These are phyloP conservation scores for Pomatorhinus ruficollis DNA, from an alignment of 2,113 vertebrate genomes.

Conservation along the genomic window DNA sequence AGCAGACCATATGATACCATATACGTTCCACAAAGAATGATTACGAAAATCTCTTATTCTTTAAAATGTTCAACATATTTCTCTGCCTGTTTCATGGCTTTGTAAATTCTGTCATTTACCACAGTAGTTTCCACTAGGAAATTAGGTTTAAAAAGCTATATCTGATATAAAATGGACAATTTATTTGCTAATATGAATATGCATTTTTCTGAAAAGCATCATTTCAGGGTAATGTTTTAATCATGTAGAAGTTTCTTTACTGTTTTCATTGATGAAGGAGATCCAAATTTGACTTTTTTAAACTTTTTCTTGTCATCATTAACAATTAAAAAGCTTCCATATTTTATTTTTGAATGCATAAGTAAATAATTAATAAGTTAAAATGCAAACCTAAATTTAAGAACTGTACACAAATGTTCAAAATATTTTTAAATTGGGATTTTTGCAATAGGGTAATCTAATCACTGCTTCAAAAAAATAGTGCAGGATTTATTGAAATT, in stretches of 20 bases:
- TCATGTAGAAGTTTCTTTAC: background rate
- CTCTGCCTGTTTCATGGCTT: background rate
- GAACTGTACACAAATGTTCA: background rate
- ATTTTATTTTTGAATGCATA: background rate
- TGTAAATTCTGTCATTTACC: background rate
- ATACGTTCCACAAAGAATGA: background rate
- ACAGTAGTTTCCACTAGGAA: background rate
- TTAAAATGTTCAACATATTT: background rate
- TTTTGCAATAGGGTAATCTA: background rate
- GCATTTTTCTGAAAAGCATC: background rate
- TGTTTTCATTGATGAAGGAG: background rate
- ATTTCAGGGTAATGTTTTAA: background rate
- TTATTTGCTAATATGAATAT: background rate
- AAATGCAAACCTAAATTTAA: background rate
- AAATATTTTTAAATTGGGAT: background rate
- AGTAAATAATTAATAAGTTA: background rate
- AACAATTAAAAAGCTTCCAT: background rate
- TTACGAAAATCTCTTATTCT: background rate
- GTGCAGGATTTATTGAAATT: background rate
- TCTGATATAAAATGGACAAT: background rate
- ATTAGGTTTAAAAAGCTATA: background rate
- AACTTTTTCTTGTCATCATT: background rate
- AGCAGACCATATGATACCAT: background rate
- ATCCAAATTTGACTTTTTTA: background rate
- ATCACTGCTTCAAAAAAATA: background rate